Conservation (phyloP, 2,797 vertebrate genomes). For the Crenichthys baileyi region DNA sequence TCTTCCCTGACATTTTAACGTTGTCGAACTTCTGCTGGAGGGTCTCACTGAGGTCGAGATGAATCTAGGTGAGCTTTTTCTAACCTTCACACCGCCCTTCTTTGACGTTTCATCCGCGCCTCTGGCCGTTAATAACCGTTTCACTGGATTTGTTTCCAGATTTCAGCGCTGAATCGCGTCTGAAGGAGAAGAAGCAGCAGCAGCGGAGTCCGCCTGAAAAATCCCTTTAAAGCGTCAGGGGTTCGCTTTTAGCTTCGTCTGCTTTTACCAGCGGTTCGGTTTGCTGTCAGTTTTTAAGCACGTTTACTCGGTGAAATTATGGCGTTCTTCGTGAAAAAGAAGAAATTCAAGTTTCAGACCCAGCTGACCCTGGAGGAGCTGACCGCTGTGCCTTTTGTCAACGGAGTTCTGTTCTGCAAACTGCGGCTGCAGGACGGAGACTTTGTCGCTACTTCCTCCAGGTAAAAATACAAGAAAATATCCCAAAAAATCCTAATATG, state of each 20-base stretch:
- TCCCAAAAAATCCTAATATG: neutral
- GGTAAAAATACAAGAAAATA: conserved; percentile 76
- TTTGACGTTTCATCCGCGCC: fast-evolving
- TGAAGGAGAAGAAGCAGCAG: conserved; percentile 22
- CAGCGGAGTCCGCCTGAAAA: conserved; percentile 39
- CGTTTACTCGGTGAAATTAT: conserved; percentile 58
- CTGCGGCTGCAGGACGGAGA: conserved; percentile 93
- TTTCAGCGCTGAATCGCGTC: conserved; percentile 41
- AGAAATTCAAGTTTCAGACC: conserved; percentile 98
- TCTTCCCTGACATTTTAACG: conserved; percentile 32
- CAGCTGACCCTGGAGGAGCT: conserved; percentile 94
- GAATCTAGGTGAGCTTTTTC: conserved; percentile 28
- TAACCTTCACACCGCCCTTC: fast-evolving
- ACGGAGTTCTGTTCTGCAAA: conserved; percentile 96
- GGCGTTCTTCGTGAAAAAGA: conserved; percentile 98
- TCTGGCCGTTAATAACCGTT: fast-evolving
- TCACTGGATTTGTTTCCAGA: conserved; percentile 29
- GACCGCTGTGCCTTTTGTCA: conserved; percentile 95
- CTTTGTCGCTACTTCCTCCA: conserved; percentile 89
- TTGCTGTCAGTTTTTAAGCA: conserved; percentile 1
- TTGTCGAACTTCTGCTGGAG: neutral
- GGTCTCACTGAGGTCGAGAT: conserved; percentile 19
- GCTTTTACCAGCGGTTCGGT: neutral
- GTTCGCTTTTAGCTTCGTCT: fast-evolving
- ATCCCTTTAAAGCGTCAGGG: conserved; percentile 2